A percentile compares a stretch with the other conserved stretches of the same genome.
phyloP scores from a whole-genome alignment of 1,140 invertebrate species.

The Drosophila melanica region DNA sequence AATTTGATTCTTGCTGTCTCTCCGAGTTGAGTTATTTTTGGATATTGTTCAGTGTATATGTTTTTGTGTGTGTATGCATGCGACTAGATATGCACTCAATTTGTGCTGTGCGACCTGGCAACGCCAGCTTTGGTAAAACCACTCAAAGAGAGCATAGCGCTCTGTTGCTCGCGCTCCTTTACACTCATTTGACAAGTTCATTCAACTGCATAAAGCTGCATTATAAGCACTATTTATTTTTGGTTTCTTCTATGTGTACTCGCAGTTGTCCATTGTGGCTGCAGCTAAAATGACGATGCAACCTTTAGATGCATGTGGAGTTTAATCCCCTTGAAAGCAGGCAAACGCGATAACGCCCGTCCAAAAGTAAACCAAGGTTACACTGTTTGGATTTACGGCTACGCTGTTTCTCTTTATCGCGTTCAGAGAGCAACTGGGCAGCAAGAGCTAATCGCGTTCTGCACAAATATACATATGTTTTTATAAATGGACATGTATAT shows the following conservation, averaged over 20 bases:
- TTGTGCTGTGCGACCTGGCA: slow-evolving; percentile 29
- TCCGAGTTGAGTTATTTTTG: slow-evolving; percentile 57
- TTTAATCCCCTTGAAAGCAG: slow-evolving; percentile 17
- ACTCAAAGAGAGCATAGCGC: slow-evolving; percentile 6
- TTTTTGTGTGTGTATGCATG: slow-evolving; percentile 15
- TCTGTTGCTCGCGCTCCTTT: not conserved
- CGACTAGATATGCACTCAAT: slow-evolving; percentile 19
- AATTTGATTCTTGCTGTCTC: slow-evolving; percentile 29
- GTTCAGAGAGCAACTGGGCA: slow-evolving; percentile 31
- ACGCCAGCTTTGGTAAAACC: not conserved
- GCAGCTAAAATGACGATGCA: slow-evolving; percentile 11
- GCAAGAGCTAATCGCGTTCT: slow-evolving; percentile 39
- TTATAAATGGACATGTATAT: slow-evolving; percentile 2
- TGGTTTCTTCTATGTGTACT: slow-evolving; percentile 1
- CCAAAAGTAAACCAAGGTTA: slow-evolving; percentile 63
- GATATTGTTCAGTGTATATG: slow-evolving; percentile 27
- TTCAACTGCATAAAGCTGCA: slow-evolving; percentile 36
- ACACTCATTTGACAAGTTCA: slow-evolving; percentile 36
- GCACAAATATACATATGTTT: not conserved
- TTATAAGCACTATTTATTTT: slow-evolving; percentile 1
- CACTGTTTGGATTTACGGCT: not conserved
- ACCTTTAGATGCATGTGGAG: not conserved
- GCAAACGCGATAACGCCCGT: slow-evolving; percentile 28
- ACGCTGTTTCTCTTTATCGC: slow-evolving; percentile 42
- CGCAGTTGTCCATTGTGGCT: not conserved